Percentiles rank a stretch among this genome's conserved stretches.
phyloP scores from a whole-genome alignment of 1,140 invertebrate species.

The Neodiprion fabricii region DNA sequence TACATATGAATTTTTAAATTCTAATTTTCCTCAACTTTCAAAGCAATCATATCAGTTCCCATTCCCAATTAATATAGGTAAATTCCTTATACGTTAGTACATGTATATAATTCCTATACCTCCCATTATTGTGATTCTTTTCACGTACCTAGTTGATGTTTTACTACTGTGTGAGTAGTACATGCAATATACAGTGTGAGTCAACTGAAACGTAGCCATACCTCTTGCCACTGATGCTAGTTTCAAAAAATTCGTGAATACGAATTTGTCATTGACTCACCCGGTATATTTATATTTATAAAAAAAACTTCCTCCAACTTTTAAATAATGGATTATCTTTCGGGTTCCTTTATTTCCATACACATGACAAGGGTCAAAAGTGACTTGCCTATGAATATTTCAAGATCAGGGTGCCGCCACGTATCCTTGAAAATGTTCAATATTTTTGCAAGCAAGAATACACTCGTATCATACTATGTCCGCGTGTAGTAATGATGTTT shows the following conservation, averaged over 20 bases:
- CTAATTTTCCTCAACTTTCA: constrained; percentile 11
- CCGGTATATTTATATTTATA: neutral
- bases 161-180: too few species aligned
- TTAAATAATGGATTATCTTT: neutral
- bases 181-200: too few species aligned
- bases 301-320: neutral
- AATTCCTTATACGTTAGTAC: too few species aligned
- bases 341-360: neutral
- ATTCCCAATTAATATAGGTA: too few species aligned
- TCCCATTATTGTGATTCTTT: neutral
- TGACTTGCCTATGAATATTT: neutral
- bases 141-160: neutral
- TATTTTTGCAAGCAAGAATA: neutral
- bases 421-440: neutral
- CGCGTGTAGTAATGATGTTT: too few species aligned
- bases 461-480: neutral
- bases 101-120: too few species aligned
- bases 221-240: too few species aligned
- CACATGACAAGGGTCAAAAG: neutral
- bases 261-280: neutral
- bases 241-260: too few species aligned
- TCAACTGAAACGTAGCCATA: too few species aligned
- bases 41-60: constrained; percentile 10
- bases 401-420: neutral
- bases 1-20: constrained; percentile 10